Evolutionary conservation across 2,888 invertebrate genomes (phyloP).

Genomic region (Drosophila siamana): DNA sequence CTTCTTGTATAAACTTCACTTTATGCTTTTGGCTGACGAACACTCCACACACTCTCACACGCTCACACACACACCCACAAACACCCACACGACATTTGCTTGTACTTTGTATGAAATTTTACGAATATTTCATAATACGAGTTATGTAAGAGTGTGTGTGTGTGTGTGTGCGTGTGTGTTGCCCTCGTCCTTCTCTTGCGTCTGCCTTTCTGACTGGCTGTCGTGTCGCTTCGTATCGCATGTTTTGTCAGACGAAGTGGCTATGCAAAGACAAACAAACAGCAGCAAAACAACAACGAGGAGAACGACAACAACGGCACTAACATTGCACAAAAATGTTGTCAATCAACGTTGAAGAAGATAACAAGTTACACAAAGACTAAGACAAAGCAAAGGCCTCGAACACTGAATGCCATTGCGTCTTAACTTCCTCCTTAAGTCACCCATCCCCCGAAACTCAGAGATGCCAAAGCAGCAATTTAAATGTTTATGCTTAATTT

Average conservation of each 20-base stretch:
- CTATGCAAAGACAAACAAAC: conserved; percentile 72
- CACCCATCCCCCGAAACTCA: neutral
- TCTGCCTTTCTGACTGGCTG: conserved; percentile 37
- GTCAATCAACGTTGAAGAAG: conserved; percentile 71
- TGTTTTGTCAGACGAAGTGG: conserved; percentile 77
- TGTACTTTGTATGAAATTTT: conserved; percentile 78
- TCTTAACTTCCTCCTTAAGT: conserved; percentile 12
- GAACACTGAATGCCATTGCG: conserved; percentile 27
- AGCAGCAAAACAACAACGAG: conserved; percentile 33
- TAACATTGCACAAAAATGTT: conserved; percentile 72
- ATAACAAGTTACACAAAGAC: conserved; percentile 61
- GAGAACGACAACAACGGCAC: conserved; percentile 29
- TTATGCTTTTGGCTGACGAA: conserved; percentile 66
- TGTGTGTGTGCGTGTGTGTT: conserved; percentile 9
- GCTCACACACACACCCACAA: conserved; percentile 32
- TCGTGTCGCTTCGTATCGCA: conserved; percentile 68
- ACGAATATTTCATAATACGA: conserved; percentile 76
- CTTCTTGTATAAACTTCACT: conserved; percentile 78
- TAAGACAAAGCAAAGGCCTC: conserved; percentile 30
- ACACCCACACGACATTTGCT: conserved; percentile 57
- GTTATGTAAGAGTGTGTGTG: conserved; percentile 43
- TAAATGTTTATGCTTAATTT: conserved; percentile 12
- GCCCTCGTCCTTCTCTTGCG: too few relatives aligned
- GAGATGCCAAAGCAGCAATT: conserved; percentile 8
- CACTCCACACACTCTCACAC: conserved; percentile 22